Base-by-base conservation (phyloP, 2,113 vertebrate genomes). In the Clupea harengus region DNA sequence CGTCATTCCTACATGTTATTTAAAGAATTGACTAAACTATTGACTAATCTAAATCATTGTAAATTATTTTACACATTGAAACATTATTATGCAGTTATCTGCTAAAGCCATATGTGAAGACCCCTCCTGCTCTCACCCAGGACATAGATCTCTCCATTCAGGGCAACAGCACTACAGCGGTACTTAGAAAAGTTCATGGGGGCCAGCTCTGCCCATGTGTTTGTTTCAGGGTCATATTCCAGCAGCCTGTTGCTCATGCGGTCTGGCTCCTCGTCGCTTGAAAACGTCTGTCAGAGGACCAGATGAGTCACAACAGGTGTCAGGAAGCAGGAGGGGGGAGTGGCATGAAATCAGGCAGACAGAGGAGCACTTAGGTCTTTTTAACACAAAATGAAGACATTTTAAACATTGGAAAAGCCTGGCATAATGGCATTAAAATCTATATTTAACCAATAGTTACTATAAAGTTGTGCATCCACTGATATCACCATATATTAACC, bases 121-220 rank as follows among this genome's bases (percentile, higher is more conserved):
- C 11, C 32, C 72, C 25, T 78, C 10, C 28, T 25, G 25, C 10
- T 88, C 96, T 97, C 95, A 99, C 98, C 98, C 92, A 99, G 90
- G 44, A 98, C 97, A 89, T 95, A 98, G 88, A 99, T 97, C 94
- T 99, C 98, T 0, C 95, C 92, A 89, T 95, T 96, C 89, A 98
- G 93, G 4, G 94, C 95, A 0, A 97, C 96, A 11, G 95, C 92
- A 87, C 96, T 96, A 95, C 98, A 99, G 72, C 98, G 96, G 89
- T 99, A 98, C 92, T 97, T 99, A 39, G 98, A 97, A 91, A 95
- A 97, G 88, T 95, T 97, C 98, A 99, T 99, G 1, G 97, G 96
- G 0, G 95, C 83, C 0, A 95, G 89, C 88, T 96, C 96, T 3
- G 80, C 93, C 98, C 98, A 99, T 86, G 95, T 96, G 90, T 99